Conservation (phyloP, 2,113 vertebrate species). For the Sardina pilchardus region DNA sequence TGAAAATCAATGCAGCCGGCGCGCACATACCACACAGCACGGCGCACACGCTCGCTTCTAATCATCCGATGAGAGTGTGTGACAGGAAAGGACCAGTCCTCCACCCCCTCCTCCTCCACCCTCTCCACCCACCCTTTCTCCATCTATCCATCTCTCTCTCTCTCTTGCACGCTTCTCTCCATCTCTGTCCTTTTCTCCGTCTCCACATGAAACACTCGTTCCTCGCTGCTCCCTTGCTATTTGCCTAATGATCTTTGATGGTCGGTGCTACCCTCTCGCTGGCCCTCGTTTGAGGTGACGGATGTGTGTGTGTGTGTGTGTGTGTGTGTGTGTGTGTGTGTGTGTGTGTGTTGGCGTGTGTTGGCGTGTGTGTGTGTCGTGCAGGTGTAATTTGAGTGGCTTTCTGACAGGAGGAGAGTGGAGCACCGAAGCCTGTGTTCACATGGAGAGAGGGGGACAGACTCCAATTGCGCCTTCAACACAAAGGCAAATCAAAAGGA, state of each 20-base stretch:
- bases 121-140: background rate
- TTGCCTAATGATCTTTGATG: constrained; percentile 17
- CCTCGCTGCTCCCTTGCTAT: background rate
- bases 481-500: constrained; percentile 14
- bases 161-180: background rate
- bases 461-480: background rate
- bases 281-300: background rate
- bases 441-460: background rate
- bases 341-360: constrained; percentile 7
- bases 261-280: background rate
- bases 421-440: background rate
- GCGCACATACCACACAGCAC: background rate
- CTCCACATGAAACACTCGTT: background rate
- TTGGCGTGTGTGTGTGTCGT: background rate
- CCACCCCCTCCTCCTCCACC: background rate
- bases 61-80: background rate
- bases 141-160: background rate
- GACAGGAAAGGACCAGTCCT: background rate
- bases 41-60: background rate
- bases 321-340: background rate
- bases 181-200: background rate
- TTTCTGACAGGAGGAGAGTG: background rate
- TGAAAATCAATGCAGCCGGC: constrained; percentile 1
- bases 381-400: constrained; percentile 15
- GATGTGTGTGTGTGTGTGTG: background rate